A percentile compares a stretch with the other conserved stretches of the same genome.
phyloP scores from a whole-genome alignment of 1,140 invertebrate genomes.

The Helicorthomorpha holstii region DNA sequence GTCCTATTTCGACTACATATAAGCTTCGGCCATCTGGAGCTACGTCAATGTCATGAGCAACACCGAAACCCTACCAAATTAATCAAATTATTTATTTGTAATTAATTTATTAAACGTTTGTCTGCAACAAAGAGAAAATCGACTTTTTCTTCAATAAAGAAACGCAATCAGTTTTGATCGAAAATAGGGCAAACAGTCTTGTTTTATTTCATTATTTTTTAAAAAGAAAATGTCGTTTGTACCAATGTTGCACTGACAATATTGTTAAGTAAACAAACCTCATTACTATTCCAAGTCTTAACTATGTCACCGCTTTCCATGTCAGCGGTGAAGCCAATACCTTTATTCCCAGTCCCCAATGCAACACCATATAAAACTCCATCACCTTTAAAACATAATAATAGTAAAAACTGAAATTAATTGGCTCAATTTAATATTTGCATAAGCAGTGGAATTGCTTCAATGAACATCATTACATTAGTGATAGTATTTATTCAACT shows the following conservation, averaged over 20 bases:
- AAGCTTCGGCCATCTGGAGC: constrained; percentile 43
- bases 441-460: not conserved
- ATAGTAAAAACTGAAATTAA: not conserved
- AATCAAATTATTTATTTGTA: not conserved
- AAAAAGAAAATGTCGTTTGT: constrained; percentile 1
- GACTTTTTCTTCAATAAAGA: constrained; percentile 6
- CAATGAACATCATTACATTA: not conserved
- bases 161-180: too few species aligned
- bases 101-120: constrained; percentile 8
- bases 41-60: constrained; percentile 58
- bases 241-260: not conserved
- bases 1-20: constrained; percentile 54
- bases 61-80: constrained; percentile 33
- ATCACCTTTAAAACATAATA: too few species aligned
- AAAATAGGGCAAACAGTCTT: too few species aligned
- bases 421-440: not conserved
- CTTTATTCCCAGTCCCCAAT: not conserved
- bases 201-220: too few species aligned
- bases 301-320: constrained; percentile 13
- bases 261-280: constrained; percentile 5
- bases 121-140: constrained; percentile 9
- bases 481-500: not conserved
- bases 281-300: constrained; percentile 12
- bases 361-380: not conserved
- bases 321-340: constrained; percentile 15